Evolutionary conservation across 2,888 invertebrate genomes (phyloP), one percentile per base, ranked within the genome.

Genomic region (Epirrita christyi): DNA sequence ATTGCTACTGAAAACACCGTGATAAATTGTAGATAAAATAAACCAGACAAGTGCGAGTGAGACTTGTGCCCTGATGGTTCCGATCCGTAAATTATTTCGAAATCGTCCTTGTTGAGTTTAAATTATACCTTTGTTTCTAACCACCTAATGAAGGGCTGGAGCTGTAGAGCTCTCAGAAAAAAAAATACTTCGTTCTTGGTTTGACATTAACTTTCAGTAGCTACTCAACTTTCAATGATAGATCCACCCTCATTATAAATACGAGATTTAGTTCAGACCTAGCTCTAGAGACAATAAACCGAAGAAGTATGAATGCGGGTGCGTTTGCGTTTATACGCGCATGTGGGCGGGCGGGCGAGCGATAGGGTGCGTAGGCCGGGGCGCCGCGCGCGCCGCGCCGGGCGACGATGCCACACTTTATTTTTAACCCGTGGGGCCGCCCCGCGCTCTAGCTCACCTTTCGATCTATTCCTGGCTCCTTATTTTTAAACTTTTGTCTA

Each of bases 401-500:
- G 73, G 73, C 78, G 80, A 71, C 78, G 80, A 71, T 81, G 81
- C 77, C 76, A 72, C 71, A 61, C 71, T 66, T 71, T 89, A 89
- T 89, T 90, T 88, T 80, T 89, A 88, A 77, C 80, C 70, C 76
- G 80, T 83, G 86, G 85, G 87, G 88, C 88, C 85, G 83, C 80
- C 21, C 21, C 83, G 81, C 83, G 85, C 81, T 80, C 77, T 83
- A 87, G 88, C 90, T 89, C 90, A 90, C 91, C 91, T 91, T 88
- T 88, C 89, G 80, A 79, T 88, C 88, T 91, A 91, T 91, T 92
- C 80, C 80, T 81, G 83, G 76, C 57, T 69, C 62, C 71, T 85
- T 90, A 88, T 87, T 88, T 88, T 86, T 90, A 90, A 86, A 90
- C 89, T 86, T 90, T 89, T 91, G 90, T 91, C 90, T 91, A 87